Conservation (phyloP, 2,797 vertebrate genomes). For the Ficedula albicollis region DNA sequence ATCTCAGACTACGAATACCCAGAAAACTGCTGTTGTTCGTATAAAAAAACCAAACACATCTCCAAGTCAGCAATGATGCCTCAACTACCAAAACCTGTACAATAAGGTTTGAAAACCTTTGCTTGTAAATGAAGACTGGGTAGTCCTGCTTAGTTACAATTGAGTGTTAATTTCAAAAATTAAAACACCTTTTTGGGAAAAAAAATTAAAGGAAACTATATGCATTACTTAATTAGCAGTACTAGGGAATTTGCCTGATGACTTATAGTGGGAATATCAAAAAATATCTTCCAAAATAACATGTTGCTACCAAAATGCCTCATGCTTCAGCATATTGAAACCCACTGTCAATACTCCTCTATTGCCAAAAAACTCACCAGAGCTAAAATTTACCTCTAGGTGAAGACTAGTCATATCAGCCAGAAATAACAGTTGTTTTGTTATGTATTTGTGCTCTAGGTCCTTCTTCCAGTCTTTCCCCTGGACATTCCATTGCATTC, state of each 20-base stretch:
- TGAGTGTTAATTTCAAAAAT: neutral
- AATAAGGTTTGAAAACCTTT: neutral
- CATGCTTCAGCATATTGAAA: neutral
- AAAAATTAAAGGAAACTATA: neutral
- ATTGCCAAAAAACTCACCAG: neutral
- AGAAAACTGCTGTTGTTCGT: neutral
- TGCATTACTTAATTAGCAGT: neutral
- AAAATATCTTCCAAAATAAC: neutral
- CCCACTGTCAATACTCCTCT: neutral
- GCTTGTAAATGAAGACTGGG: neutral
- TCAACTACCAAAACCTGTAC: neutral
- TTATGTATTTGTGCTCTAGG: neutral
- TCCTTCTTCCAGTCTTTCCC: neutral
- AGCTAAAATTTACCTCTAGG: neutral
- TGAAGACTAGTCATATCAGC: neutral
- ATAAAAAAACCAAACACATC: neutral
- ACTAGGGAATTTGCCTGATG: neutral
- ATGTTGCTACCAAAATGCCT: neutral
- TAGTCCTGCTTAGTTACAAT: neutral
- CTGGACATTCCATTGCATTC: neutral
- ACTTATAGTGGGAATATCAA: neutral
- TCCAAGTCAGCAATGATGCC: neutral
- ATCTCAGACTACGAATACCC: neutral
- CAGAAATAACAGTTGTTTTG: neutral
- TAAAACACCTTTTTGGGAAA: neutral